A percentile compares a stretch with the other conserved stretches of the same genome.
Evolutionary conservation across 2,113 vertebrate species (phyloP).

Genomic region (Nothocercus nigrocapillus): DNA sequence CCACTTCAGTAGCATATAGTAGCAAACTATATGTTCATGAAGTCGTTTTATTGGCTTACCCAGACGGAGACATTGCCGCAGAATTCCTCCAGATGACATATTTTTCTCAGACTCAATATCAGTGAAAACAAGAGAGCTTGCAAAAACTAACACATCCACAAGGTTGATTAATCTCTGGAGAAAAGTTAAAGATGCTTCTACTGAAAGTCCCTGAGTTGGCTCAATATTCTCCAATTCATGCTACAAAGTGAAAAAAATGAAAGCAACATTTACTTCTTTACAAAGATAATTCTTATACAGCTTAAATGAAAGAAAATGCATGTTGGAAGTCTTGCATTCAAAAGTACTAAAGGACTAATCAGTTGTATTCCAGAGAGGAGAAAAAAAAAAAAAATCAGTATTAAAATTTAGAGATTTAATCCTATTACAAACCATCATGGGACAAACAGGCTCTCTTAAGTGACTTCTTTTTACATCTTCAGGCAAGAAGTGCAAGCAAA

Average conservation of each 20-base stretch:
- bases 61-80: conserved; percentile 94
- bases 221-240: conserved; percentile 96
- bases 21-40: neutral
- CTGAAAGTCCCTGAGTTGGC: conserved; percentile 90
- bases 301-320: neutral
- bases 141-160: conserved; percentile 95
- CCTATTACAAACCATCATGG: neutral
- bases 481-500: neutral
- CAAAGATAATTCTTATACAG: neutral
- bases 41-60: conserved; percentile 77
- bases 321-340: neutral
- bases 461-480: neutral
- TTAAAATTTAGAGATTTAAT: neutral
- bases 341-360: neutral
- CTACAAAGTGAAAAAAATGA: conserved; percentile 72
- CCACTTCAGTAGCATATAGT: neutral
- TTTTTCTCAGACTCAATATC: conserved; percentile 99
- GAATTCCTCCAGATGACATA: conserved; percentile 96
- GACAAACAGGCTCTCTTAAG: neutral
- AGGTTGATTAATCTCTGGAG: conserved; percentile 93
- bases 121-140: conserved; percentile 95
- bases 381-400: neutral
- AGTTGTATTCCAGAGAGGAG: neutral
- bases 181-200: conserved; percentile 93
- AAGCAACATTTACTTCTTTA: conserved; percentile 26